Base-by-base conservation (phyloP, 2,888 invertebrate genomes). In the Pachycephus smyrnensis region DNA sequence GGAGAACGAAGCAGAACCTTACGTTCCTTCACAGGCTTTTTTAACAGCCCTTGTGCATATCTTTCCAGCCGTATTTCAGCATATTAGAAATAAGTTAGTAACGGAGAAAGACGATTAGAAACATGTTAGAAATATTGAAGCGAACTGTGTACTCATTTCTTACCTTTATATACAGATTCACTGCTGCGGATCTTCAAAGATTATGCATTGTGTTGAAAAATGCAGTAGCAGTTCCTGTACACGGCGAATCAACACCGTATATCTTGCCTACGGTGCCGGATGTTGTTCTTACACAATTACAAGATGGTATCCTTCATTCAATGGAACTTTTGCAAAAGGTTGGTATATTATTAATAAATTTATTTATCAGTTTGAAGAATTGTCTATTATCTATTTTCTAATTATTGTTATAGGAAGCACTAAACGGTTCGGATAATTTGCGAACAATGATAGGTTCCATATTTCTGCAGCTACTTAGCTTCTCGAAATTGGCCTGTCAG, bases 41-140 rank as follows among this genome's bases (percentile, higher is more conserved):
- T 94, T 99, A 77, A 98, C 98, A 0, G 97, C 98, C 0, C 93
- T 99, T 30, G 96, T 99, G 84, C 98, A 98, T 92, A 98, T 98
- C 89, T 99, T 99, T 92, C 98, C 98, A 6, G 96, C 96, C 79
- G 95, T 99, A 80, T 99, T 98, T 92, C 97, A 96, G 84, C 97
- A 98, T 88, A 96, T 98, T 86, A 94, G 95, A 88, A 92, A 94
- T 80, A 95, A 95, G 95, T 96, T 84, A 91, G 92, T 90, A 36
- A 30, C 37, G 36, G 73, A n/a, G 75, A 37, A 9, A 40, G 69
- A 75, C 1, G 36, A 31, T n/a, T 79, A 35, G 92, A 92, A 55
- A 90, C 94, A 36, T 94, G 94, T 86, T 92, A 92, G 69, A 40
- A 92, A 93, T 84, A 92, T 93, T 73, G 92, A 92, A 86, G 85